Base-by-base conservation (phyloP, 2,797 vertebrate genomes). In the Acrossocheilus wenchowensis region DNA sequence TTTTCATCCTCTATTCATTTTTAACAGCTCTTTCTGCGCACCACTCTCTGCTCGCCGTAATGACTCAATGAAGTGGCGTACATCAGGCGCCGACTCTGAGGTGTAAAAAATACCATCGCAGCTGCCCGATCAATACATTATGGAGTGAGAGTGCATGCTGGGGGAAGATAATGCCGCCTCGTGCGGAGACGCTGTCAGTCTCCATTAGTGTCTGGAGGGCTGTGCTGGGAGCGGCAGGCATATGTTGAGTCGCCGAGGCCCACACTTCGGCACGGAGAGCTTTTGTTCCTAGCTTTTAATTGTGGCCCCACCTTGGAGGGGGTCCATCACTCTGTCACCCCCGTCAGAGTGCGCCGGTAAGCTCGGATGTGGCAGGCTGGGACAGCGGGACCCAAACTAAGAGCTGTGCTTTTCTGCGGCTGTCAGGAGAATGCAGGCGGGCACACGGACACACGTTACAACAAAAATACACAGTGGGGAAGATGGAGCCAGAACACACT, bases 81-180 rank as follows among this genome's bases (percentile, higher is more conserved):
- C 89, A 91, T 89, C 78, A 89, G 26, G 88, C 90, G 87, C 90
- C 92, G 89, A 66, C 92, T 92, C 90, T 86, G 89, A 94, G 93
- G 94, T 95, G 95, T 95, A 94, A 96, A 94, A 96, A 96, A 96
- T 93, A 95, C 95, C 95, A 95, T 92, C 90, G 92, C 92, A 93
- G 92, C 89, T 91, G 91, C 79, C 87, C 90, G 85, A 91, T 82
- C 95, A 92, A 96, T 97, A 96, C 95, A 96, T 97, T 96, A 96
- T 92, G 92, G 95, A 94, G 87, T 88, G 84, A 95, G 92, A 93
- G 96, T 94, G 93, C 95, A 94, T 95, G 93, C 93, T 81, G 84
- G 94, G 96, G 95, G 96, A 95, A 95, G 96, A 96, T 97, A 96
- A 97, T 96, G 94, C 96, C 90, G 93, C 96, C 95, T 93, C 89